Evolutionary conservation across 1,140 invertebrate species (phyloP).

Genomic region (Meloidogyne chitwoodi): DNA sequence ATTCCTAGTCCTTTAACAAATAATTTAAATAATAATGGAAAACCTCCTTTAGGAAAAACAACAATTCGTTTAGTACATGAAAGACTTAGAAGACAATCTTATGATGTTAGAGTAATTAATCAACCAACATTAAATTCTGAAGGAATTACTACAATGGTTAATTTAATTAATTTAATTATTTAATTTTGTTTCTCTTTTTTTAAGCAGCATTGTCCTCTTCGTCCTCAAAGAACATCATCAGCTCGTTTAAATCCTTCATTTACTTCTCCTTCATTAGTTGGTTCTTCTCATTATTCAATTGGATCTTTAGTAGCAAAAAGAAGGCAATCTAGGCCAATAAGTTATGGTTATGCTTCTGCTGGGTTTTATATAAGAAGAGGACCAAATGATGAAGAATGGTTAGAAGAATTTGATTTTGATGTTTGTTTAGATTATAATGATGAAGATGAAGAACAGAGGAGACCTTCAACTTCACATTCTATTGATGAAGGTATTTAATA

Average conservation of each 20-base stretch:
- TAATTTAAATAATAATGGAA: not conserved
- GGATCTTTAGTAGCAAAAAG: not conserved
- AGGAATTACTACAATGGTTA: not conserved
- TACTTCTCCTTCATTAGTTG: not conserved
- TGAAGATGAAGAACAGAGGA: not conserved
- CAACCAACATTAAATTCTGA: not conserved
- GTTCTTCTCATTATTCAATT: not conserved
- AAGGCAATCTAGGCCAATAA: not conserved
- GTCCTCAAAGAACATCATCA: not conserved
- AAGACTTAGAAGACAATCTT: not conserved
- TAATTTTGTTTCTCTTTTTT: too few relatives aligned
- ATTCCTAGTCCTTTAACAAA: not conserved
- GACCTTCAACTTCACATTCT: conserved; percentile 1
- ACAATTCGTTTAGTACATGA: not conserved
- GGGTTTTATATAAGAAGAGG: not conserved
- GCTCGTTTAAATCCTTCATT: not conserved
- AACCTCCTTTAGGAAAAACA: not conserved
- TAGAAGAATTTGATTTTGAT: not conserved
- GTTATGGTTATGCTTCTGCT: conserved; percentile 4
- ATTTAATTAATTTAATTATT: not conserved
- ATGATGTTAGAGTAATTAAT: not conserved
- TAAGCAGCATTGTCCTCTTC: not conserved
- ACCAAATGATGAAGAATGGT: not conserved
- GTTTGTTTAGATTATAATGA: not conserved
- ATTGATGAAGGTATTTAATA: not conserved